Evolutionary conservation across 2,888 invertebrate genomes (phyloP).

Genomic region (Schizaphis graminum): DNA sequence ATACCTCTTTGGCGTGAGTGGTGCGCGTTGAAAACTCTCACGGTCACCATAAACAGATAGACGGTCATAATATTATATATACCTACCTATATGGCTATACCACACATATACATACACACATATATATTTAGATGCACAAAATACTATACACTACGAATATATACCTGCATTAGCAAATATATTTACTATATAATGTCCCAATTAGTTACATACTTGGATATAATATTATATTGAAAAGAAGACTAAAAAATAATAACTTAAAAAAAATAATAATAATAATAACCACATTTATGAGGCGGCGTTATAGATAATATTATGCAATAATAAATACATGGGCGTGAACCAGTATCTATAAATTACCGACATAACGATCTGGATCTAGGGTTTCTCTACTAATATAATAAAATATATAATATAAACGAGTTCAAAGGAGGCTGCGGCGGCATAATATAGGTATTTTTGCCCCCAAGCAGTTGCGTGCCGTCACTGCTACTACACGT

Average conservation of each 20-base stretch:
- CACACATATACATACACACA: neutral
- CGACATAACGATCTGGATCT: slow-evolving; percentile 61
- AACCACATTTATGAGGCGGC: slow-evolving; percentile 26
- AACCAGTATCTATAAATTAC: slow-evolving; percentile 64
- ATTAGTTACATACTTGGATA: slow-evolving; percentile 24
- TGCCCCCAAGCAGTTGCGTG: slow-evolving; percentile 51
- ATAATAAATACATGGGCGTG: slow-evolving; percentile 65
- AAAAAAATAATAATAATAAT: slow-evolving; percentile 13
- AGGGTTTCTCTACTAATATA: slow-evolving; percentile 57
- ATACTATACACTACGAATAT: neutral
- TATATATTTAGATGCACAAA: neutral
- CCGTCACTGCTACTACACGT: neutral
- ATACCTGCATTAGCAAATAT: neutral
- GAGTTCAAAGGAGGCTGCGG: slow-evolving; percentile 62
- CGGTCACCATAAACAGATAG: neutral
- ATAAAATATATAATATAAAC: slow-evolving; percentile 51
- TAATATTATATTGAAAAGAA: slow-evolving; percentile 43
- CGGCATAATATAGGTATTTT: slow-evolving; percentile 45
- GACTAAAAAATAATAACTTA: slow-evolving; percentile 36
- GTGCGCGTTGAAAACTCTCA: slow-evolving; percentile 1
- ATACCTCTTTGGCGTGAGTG: neutral
- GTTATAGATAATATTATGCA: slow-evolving; percentile 45
- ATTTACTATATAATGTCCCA: slow-evolving; percentile 18
- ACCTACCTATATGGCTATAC: neutral
- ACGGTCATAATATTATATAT: neutral